Conservation (phyloP, 35 echinoderm and acorn worm species). For the Lytechinus variegatus region DNA sequence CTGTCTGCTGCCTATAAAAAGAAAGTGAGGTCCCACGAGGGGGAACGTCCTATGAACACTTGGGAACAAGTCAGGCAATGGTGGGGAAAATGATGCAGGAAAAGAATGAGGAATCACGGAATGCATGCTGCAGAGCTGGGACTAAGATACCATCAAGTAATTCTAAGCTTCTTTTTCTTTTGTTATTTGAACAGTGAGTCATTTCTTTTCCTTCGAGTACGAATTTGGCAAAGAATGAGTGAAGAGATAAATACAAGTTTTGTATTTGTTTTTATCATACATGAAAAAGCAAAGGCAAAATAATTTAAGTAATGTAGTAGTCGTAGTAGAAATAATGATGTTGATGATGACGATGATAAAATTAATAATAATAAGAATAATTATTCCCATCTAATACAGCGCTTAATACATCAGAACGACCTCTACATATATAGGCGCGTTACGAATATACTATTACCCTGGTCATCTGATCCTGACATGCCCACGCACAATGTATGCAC, state of each 20-base stretch:
- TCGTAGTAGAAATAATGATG: too few species aligned
- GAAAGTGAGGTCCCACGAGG: slow-evolving; percentile 1
- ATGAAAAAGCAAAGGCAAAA: not conserved
- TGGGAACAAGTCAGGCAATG: not conserved
- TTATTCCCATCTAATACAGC: too few species aligned
- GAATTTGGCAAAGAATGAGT: not conserved
- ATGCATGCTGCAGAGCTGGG: not conserved
- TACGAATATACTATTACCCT: too few species aligned
- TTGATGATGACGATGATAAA: too few species aligned
- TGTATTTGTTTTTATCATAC: not conserved
- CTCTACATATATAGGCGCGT: too few species aligned
- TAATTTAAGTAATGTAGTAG: not conserved
- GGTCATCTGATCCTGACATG: too few species aligned
- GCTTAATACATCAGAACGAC: too few species aligned
- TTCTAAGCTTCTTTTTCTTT: not conserved
- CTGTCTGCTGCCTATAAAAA: slow-evolving; percentile 50
- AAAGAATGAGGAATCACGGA: slow-evolving; percentile 11
- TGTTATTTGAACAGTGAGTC: not conserved
- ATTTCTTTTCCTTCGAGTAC: not conserved
- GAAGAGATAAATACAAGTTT: not conserved
- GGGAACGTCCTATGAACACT: slow-evolving; percentile 24
- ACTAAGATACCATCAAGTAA: not conserved
- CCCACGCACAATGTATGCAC: too few species aligned
- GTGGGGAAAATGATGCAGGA: slow-evolving; percentile 2
- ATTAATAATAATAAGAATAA: too few species aligned